A percentile compares a stretch with the other conserved stretches of the same genome.
phyloP scores from a whole-genome alignment of 2,113 vertebrate species.

The Peromyscus maniculatus region DNA sequence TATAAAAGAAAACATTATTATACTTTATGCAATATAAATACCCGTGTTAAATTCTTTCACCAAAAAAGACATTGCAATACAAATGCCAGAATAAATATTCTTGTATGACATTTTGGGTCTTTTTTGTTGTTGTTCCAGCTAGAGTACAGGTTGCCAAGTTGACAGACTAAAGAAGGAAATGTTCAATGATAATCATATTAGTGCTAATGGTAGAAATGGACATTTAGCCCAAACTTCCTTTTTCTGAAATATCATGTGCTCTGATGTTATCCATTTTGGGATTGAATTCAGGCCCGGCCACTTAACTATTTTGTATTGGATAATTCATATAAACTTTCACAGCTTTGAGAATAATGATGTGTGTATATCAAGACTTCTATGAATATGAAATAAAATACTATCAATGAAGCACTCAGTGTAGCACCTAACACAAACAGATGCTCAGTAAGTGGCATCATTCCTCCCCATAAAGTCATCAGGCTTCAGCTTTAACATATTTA shows the following conservation, averaged over 20 bases:
- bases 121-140: neutral
- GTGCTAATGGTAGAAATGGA: neutral
- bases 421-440: neutral
- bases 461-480: neutral
- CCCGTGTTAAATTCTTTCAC: neutral
- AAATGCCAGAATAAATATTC: conserved; percentile 38
- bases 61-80: neutral
- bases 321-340: neutral
- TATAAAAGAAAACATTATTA: conserved; percentile 49
- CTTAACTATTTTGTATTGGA: neutral
- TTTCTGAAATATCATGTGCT: neutral
- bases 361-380: neutral
- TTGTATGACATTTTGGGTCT: neutral
- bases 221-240: neutral
- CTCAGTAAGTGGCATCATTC: neutral
- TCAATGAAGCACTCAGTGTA: neutral
- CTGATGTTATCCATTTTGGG: neutral
- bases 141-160: neutral
- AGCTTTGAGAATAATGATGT: neutral
- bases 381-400: conserved; percentile 19
- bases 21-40: conserved; percentile 3
- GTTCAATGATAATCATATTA: neutral
- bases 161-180: neutral
- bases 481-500: neutral
- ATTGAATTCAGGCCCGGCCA: neutral